Evolutionary conservation across 2,888 invertebrate species (phyloP), one percentile per base, ranked within the genome.

Genomic region (Eulithis testata): DNA sequence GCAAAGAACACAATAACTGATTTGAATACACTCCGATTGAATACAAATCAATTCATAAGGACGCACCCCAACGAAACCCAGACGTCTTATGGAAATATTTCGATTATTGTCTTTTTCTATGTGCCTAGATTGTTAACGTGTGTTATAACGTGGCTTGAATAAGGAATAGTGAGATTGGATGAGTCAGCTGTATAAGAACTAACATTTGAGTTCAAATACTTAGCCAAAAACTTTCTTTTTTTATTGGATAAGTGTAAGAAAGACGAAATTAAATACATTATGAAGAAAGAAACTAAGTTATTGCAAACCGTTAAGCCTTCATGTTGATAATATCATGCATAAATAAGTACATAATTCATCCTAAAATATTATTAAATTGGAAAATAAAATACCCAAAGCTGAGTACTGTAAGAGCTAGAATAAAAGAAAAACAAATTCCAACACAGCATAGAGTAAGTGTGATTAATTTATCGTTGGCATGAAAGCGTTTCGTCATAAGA

Each of bases 1-100:
- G 76, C 76, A 78, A 83, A 86, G 84, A 83, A 84, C 80, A 88
- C 86, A 88, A 87, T 86, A 84, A 87, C 87, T 87, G 80, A 87
- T 88, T 88, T 88, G 85, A 88, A 88, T 88, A 85, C 71, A 86
- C 86, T 71, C 75, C 74, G 73, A 81, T 83, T 78, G 88, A 88
- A 88, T 88, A 88, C 87, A 86, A 87, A 88, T 85, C 85, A 85
- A 83, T 80, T 81, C 81, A 80, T 82, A 85, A 82, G 80, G 78
- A 78, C 73, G 66, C 76, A 67, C 61, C 67, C 77, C 63, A 70
- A 77, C 76, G 74, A 79, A 76, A 81, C 75, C 73, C 78, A 77
- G 76, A 80, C 79, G 76, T 80, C 79, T 80, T 82, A 80, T 82
- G 77, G 80, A 77, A 80, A 81, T 79, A 77, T 66, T 70, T 66